These are phyloP conservation scores for Epizoanthus ramosus DNA, from an alignment of 92 coral and sea anemone species.

Conservation along the genomic window DNA sequence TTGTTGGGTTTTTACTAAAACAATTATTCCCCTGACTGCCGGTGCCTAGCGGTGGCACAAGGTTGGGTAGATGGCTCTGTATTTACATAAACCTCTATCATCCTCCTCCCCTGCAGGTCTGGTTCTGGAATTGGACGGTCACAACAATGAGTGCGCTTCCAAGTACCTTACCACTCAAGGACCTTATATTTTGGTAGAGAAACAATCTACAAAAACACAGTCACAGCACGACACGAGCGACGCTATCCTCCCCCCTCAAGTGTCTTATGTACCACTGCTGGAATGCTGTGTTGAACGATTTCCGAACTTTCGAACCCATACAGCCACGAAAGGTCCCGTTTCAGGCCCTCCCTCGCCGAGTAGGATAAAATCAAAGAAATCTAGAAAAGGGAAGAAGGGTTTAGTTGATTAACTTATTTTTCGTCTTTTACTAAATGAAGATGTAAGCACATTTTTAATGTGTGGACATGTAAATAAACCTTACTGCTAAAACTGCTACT, in stretches of 20 bases:
- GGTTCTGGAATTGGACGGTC: conserved; percentile 83
- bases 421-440: no score
- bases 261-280: conserved; percentile 81
- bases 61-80: no score
- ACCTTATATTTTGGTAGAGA: conserved; percentile 90
- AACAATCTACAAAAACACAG: conserved; percentile 46
- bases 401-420: conserved; percentile 3
- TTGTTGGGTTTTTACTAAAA: no score
- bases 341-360: conserved; percentile 36
- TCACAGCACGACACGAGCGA: conserved; percentile 54
- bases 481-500: no score
- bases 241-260: conserved; percentile 56
- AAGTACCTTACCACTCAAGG: conserved; percentile 75
- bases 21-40: no score
- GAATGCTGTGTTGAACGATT: conserved; percentile 72
- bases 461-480: no score
- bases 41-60: no score
- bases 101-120: conserved; percentile 63
- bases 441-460: no score
- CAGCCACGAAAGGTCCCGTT: conserved; percentile 43
- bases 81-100: no score
- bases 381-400: conserved; percentile 46
- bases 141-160: conserved; percentile 80
- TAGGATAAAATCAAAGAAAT: conserved; percentile 34
- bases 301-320: conserved; percentile 76